phyloP scores from a whole-genome alignment of 1,140 invertebrate species.

The Sitobion miscanthi region DNA sequence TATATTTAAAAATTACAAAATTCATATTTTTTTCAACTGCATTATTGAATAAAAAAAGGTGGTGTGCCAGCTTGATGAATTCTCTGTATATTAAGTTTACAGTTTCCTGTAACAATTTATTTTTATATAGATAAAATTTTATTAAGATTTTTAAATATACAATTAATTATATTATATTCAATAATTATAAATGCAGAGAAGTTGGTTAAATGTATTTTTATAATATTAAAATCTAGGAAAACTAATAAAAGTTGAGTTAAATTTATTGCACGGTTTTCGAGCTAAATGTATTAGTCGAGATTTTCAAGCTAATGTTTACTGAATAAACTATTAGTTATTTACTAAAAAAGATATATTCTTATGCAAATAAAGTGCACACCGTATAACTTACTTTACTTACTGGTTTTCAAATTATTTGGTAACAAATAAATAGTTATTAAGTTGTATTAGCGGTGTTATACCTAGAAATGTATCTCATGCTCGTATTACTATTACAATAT shows the following conservation, averaged over 20 bases:
- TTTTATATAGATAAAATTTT: neutral
- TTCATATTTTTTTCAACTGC: too few species aligned
- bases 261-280: neutral
- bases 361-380: neutral
- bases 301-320: too few species aligned
- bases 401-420: too few species aligned
- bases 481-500: too few species aligned
- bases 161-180: too few species aligned
- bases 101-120: neutral
- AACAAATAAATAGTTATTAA: neutral
- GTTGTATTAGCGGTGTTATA: neutral
- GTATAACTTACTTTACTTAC: neutral
- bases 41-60: neutral
- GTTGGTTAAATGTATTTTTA: too few species aligned
- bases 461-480: neutral
- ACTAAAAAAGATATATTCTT: neutral
- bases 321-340: too few species aligned
- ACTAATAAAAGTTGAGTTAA: neutral
- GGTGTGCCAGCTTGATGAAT: too few species aligned
- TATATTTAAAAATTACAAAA: too few species aligned
- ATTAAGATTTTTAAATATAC: neutral
- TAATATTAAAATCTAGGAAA: neutral
- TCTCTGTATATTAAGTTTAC: neutral
- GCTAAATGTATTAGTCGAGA: neutral
- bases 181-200: too few species aligned